Evolutionary conservation across 1,140 invertebrate species (phyloP), one percentile per base, ranked within the genome.

Genomic region (Muscidifurax raptorellus): DNA sequence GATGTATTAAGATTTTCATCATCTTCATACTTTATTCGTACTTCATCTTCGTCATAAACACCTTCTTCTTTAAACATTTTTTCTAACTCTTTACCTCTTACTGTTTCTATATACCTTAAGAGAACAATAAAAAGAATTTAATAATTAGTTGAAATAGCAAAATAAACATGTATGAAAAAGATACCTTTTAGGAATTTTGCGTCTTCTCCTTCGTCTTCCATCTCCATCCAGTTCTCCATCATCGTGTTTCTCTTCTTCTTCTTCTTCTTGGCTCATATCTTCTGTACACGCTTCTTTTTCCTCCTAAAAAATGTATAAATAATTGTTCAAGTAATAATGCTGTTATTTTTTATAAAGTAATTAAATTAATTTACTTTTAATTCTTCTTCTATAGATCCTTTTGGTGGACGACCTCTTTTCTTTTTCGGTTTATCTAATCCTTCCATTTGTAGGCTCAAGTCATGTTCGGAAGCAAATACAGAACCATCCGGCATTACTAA

Each of bases 41-140:
- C 93, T 75, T 94, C 95, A 80, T 94, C 94, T 44, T 94, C 95
- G 87, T 96, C 95, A 79, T 95, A 95, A 4, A 96, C 94, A 36
- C 96, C 96, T 91, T 96, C 95, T 88, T 96, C 95, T 87, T 94
- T 94, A 82, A 96, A 95, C 87, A 96, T 95, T 88, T 94, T 93
- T 88, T 96, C 95, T 69, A 96, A 90, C 92, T 96, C 96, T 91
- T 96, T 96, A 0, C 96, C 96, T 94, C 96, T 95, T 22, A 96
- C 94, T 85, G 94, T 94, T 93, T 96, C 95, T 87, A 94, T 94
- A 87, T 94, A 96, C 88, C 95, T n/a, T 94, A 59, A 59, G 36
- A 66, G 22, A 83, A 86, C 85, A 83, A 82, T 75, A 75, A n/a
- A 72, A 82, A 13, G 44, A 12, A 86, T 85, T 72, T 66, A 64